These are phyloP conservation scores for Trachymyrmex septentrionalis DNA, from an alignment of 1,140 invertebrate genomes.

Conservation along the genomic window DNA sequence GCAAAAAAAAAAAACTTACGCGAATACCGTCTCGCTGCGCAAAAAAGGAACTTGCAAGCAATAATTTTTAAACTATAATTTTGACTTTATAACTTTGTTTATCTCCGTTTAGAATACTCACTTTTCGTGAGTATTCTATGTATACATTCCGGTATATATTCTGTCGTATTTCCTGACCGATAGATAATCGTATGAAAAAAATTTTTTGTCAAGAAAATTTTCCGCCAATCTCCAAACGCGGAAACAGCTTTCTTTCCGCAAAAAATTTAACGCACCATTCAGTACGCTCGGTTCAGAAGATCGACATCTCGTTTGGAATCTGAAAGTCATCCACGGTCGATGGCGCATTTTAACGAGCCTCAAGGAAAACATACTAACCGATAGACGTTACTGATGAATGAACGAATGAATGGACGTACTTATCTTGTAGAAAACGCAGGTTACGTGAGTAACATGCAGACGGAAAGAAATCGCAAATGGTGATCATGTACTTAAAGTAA, in stretches of 20 bases:
- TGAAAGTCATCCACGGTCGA: slow-evolving; percentile 39
- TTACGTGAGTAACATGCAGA: slow-evolving; percentile 54
- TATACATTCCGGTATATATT: neutral
- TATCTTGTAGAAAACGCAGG: slow-evolving; percentile 64
- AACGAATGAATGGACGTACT: slow-evolving; percentile 39
- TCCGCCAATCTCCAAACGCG: neutral
- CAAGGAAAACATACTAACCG: slow-evolving; percentile 21
- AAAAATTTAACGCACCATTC: neutral
- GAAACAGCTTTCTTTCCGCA: neutral
- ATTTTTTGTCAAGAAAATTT: neutral
- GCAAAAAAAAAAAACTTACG: neutral
- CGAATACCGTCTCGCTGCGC: neutral
- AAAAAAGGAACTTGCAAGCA: neutral
- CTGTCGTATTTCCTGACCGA: neutral
- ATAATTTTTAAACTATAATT: neutral
- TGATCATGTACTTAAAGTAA: slow-evolving; percentile 79
- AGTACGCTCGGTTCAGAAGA: neutral
- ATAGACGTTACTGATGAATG: slow-evolving; percentile 47
- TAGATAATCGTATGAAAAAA: neutral
- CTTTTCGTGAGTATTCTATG: neutral
- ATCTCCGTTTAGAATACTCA: neutral
- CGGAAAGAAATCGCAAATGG: slow-evolving; percentile 73
- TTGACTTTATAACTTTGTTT: neutral
- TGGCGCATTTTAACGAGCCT: slow-evolving; percentile 13
- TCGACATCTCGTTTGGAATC: neutral